Conservation (phyloP, 2,797 vertebrate species). For the Myotis myotis region DNA sequence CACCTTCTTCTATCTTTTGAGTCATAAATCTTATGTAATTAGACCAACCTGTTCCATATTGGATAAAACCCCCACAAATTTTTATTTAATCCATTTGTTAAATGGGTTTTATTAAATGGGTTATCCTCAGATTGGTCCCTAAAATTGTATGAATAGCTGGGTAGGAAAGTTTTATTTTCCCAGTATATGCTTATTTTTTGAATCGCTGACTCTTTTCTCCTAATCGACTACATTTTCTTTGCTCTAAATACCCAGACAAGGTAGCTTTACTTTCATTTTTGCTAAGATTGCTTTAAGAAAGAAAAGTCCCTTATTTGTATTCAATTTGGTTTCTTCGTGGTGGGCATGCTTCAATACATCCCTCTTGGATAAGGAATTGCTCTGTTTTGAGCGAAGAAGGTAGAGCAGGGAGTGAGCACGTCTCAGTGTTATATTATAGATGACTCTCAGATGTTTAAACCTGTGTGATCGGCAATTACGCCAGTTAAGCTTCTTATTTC, state of each 20-base stretch:
- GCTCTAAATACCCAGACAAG: not conserved
- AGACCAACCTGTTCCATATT: not conserved
- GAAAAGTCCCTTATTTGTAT: not conserved
- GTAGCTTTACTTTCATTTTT: not conserved
- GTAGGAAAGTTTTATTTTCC: slow-evolving; percentile 4
- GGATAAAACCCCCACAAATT: not conserved
- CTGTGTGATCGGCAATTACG: not conserved
- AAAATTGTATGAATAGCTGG: not conserved
- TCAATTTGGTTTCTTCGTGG: not conserved
- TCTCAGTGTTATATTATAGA: not conserved
- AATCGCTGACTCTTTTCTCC: not conserved
- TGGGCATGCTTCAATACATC: not conserved
- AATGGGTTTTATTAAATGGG: not conserved
- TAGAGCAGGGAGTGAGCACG: not conserved
- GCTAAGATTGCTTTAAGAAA: slow-evolving; percentile 35
- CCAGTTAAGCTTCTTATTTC: not conserved
- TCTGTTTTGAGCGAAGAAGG: not conserved
- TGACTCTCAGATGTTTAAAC: not conserved
- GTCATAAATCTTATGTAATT: not conserved
- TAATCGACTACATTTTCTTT: not conserved
- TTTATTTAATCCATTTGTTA: not conserved
- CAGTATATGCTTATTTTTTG: not conserved
- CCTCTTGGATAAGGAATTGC: not conserved
- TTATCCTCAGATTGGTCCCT: not conserved
- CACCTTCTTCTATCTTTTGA: not conserved